These are phyloP conservation scores for Actias luna DNA, from an alignment of 2,888 invertebrate genomes.

Conservation along the genomic window DNA sequence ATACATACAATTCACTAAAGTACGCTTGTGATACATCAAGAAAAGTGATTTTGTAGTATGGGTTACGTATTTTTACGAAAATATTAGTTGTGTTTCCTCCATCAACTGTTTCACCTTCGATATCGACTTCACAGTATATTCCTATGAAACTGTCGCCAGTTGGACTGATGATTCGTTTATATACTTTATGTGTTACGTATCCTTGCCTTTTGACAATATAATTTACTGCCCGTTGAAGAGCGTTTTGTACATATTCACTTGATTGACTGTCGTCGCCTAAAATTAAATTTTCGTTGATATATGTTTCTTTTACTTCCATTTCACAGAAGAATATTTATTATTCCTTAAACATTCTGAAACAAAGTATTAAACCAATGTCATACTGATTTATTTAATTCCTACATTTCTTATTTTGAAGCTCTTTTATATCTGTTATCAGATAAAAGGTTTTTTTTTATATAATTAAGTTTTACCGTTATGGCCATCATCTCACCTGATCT, in stretches of 20 bases:
- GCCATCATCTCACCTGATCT: no score
- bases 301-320: not conserved
- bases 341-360: no score
- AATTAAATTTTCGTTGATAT: not conserved
- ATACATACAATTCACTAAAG: slow-evolving; percentile 38
- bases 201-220: slow-evolving; percentile 36
- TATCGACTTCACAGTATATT: slow-evolving; percentile 35
- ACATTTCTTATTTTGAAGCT: no score
- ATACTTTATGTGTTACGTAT: slow-evolving; percentile 28
- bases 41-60: slow-evolving; percentile 27
- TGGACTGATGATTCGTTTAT: slow-evolving; percentile 26
- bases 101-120: slow-evolving; percentile 36
- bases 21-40: slow-evolving; percentile 34
- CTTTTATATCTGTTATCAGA: no score
- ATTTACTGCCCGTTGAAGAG: slow-evolving; percentile 29
- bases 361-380: no score
- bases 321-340: no score
- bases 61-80: slow-evolving; percentile 44
- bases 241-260: not conserved
- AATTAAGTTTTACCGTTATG: no score
- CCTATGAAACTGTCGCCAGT: slow-evolving; percentile 41
- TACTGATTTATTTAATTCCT: no score
- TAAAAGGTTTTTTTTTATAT: no score
- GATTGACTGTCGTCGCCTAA: not conserved
- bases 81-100: slow-evolving; percentile 40